phyloP scores from a whole-genome alignment of 2,888 invertebrate species.

The Leucania comma region DNA sequence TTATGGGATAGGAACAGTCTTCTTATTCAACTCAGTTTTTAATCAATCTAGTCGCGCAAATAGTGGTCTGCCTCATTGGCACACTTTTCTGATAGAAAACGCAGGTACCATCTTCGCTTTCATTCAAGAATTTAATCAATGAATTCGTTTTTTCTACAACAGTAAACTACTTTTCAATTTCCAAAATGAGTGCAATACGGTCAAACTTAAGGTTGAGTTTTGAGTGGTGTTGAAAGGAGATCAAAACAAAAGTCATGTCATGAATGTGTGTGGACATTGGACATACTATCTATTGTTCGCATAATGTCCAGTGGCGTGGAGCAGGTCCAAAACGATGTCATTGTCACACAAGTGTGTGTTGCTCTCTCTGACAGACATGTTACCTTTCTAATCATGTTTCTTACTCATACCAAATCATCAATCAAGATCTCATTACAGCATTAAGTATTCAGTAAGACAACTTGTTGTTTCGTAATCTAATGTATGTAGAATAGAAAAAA shows the following conservation, averaged over 20 bases:
- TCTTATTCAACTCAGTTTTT: not conserved
- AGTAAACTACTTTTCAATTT: not conserved
- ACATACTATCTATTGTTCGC: conserved; percentile 59
- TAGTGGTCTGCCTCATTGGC: conserved; percentile 16
- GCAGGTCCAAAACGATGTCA: conserved; percentile 69
- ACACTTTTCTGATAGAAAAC: conserved; percentile 48
- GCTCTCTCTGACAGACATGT: conserved; percentile 59
- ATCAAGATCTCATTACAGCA: conserved; percentile 54
- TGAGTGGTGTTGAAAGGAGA: conserved; percentile 38
- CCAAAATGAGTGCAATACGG: conserved; percentile 10
- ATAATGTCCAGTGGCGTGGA: conserved; percentile 55
- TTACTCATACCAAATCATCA: conserved; percentile 48
- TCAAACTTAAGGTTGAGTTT: conserved; percentile 45
- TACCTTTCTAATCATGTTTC: conserved; percentile 66
- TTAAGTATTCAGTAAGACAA: conserved; percentile 25
- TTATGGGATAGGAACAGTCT: not conserved
- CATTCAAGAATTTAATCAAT: conserved; percentile 63
- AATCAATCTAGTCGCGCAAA: not conserved
- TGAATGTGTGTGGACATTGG: conserved; percentile 48
- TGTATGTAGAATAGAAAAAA: conserved; percentile 24
- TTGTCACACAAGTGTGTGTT: conserved; percentile 64
- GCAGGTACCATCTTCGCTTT: conserved; percentile 56
- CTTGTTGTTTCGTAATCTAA: conserved; percentile 46
- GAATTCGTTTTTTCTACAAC: conserved; percentile 36
- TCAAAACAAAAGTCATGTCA: conserved; percentile 60